Evolutionary conservation across 2,888 invertebrate genomes (phyloP), one percentile per base, ranked within the genome.

Genomic region (Agriotes lineatus): DNA sequence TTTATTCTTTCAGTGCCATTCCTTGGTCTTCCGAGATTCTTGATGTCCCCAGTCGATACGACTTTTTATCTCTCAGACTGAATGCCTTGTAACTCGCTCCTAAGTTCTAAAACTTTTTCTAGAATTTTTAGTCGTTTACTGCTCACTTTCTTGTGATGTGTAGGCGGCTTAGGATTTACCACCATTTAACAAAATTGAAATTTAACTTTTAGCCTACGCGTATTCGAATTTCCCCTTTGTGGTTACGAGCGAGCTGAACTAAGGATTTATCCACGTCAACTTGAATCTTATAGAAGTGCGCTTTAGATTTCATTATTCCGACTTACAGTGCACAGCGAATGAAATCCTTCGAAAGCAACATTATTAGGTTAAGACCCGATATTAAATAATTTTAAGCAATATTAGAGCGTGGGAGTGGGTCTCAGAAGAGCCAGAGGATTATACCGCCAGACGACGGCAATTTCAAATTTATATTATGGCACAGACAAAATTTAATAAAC

Each of bases 401-500:
- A 56, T 56, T 56, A 37, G 14, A 37, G n/a, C 18, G 7, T 7
- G 14, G 10, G 14, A 56, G 56, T 5, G n/a, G 37, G 37, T 33
- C 56, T 33, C 52, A n/a, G 19, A 39, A 56, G 37, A 19, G 56
- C 19, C 12, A 6, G 22, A 6, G 37, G 56, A 56, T 56, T 37
- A 56, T 20, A 39, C 14, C 14, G 56, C 56, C 56, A 56, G 37
- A 19, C 56, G 56, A 56, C 16, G 56, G 37, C 39, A 39, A 56
- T 37, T 56, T 39, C 56, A 56, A 56, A 56, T 56, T 37, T 56
- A 56, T 37, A 20, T 20, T 39, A 39, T 37, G 5, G 19, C 39
- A 19, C n/a, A 3, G 39, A 56, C 20, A 52, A 52, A 30, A 56
- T 39, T 56, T 56, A 56, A 56, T 39, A 35, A 33, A 18, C 18